Base-by-base conservation (phyloP, 1,140 invertebrate species). In the Matsumurasca onukii region DNA sequence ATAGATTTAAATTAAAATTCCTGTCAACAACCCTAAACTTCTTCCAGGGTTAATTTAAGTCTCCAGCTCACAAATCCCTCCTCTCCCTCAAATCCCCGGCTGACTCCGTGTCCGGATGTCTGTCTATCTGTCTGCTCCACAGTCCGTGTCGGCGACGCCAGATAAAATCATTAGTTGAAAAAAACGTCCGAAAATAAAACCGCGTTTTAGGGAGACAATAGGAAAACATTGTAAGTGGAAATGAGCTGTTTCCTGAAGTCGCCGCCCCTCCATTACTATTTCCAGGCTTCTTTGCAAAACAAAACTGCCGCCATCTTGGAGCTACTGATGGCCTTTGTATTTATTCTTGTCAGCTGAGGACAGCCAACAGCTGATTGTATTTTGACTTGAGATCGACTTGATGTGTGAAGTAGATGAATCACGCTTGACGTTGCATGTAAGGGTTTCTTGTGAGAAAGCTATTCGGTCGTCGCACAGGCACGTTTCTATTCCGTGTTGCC, bases 151-250 rank as follows among this genome's bases (percentile, higher is more conserved):
- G 15, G 22, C 49, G 49, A 20, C 9, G 25, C 24, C 25, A 27
- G 55, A 59, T 59, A 27, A 5, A 59, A 59, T 59, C 55, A 27
- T 27, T n/a, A n/a, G n/a, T n/a, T 27, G 49, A 20, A 59, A 59
- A 59, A 59, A 59, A 13, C 24, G 55, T 9, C 30, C 29, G 13
- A 67, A 67, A 67, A 57, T 67, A 52, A 57, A 34, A 67, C 24
- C 45, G 25, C 65, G 22, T 52, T 57, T 31, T 34, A n/a, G 25
- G 49, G 65, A 57, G 65, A 52, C 48, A 67, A 67, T 52, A 49
- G 27, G 65, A 67, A 67, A 67, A 67, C 65, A 67, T 67, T 55
- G 48, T 55, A 31, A 31, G 25, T 55, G 65, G 65, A 52, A 67
- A 55, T 67, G 65, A 59, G 24, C 9, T 29, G 55, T 59, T 59